Percentiles rank a stretch among this genome's conserved stretches.
Evolutionary conservation across 2,888 invertebrate species (phyloP).

Genomic region (Norana najaformis): DNA sequence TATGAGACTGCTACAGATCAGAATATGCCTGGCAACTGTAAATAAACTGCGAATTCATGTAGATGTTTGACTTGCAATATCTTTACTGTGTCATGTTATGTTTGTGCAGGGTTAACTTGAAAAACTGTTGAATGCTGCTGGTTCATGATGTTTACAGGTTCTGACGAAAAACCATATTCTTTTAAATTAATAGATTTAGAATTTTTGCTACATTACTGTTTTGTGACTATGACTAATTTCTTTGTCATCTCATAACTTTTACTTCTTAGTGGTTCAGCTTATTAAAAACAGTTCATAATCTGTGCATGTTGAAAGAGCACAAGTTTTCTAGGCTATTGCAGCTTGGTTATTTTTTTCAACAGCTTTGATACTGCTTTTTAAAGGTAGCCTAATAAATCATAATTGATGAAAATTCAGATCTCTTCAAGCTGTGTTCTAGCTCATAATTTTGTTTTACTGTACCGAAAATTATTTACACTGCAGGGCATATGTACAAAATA

Average conservation of each 20-base stretch:
- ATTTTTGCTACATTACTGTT: not conserved
- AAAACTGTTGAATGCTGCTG: not conserved
- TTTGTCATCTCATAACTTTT: slow-evolving; percentile 1
- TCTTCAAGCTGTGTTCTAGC: not conserved
- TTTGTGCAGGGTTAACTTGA: not conserved
- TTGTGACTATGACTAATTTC: not conserved
- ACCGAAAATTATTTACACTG: too few species aligned
- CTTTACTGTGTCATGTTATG: not conserved
- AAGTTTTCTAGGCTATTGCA: not conserved
- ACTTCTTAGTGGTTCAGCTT: not conserved
- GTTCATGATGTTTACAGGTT: not conserved
- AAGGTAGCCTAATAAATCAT: not conserved
- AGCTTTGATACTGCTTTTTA: not conserved
- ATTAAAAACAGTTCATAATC: not conserved
- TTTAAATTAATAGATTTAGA: not conserved
- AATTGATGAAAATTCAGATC: not conserved
- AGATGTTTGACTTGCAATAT: not conserved
- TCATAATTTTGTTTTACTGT: not conserved
- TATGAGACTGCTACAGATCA: not conserved
- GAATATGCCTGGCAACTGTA: not conserved
- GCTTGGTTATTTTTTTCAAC: not conserved
- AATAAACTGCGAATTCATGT: not conserved
- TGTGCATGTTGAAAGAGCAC: not conserved
- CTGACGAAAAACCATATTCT: not conserved
- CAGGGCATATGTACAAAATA: not conserved